Evolutionary conservation across 2,797 vertebrate species (phyloP).

Genomic region (Neoniphon sammara): DNA sequence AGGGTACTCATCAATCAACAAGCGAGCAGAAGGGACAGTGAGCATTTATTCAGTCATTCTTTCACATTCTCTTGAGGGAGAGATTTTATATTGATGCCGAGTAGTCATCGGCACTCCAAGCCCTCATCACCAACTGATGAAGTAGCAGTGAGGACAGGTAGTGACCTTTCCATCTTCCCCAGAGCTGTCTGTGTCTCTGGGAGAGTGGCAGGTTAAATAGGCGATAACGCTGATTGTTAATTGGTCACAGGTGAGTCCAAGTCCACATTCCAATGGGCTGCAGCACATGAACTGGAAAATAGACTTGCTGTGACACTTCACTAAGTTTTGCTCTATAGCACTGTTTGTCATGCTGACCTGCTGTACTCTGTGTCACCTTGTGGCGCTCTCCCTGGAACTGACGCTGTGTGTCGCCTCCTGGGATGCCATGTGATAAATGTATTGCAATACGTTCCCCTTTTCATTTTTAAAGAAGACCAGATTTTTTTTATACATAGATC

Average conservation of each 20-base stretch:
- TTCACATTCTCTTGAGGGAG: neutral
- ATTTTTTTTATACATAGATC: neutral
- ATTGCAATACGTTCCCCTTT: neutral
- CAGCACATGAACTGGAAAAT: slow-evolving; percentile 76
- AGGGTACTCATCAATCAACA: slow-evolving; percentile 26
- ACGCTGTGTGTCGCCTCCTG: slow-evolving; percentile 1
- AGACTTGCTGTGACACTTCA: slow-evolving; percentile 69
- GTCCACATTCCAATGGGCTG: slow-evolving; percentile 58
- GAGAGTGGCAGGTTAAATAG: slow-evolving; percentile 63
- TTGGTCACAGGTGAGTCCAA: slow-evolving; percentile 57
- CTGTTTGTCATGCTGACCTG: slow-evolving; percentile 55
- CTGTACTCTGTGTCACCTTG: slow-evolving; percentile 26
- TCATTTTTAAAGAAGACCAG: neutral
- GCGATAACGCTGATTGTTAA: slow-evolving; percentile 64
- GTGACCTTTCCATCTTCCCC: neutral
- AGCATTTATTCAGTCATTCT: no score
- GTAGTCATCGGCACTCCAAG: slow-evolving; percentile 12
- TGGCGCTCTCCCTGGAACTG: neutral
- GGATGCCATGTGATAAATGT: neutral
- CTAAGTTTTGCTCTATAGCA: slow-evolving; percentile 32
- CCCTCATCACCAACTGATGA: slow-evolving; percentile 25
- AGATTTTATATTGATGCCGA: slow-evolving; percentile 5
- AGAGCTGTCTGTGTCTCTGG: slow-evolving; percentile 13
- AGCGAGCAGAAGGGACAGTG: no score
- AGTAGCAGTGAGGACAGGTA: neutral